These are phyloP conservation scores for Rallus limicola DNA, from an alignment of 2,113 vertebrate species.

Conservation along the genomic window DNA sequence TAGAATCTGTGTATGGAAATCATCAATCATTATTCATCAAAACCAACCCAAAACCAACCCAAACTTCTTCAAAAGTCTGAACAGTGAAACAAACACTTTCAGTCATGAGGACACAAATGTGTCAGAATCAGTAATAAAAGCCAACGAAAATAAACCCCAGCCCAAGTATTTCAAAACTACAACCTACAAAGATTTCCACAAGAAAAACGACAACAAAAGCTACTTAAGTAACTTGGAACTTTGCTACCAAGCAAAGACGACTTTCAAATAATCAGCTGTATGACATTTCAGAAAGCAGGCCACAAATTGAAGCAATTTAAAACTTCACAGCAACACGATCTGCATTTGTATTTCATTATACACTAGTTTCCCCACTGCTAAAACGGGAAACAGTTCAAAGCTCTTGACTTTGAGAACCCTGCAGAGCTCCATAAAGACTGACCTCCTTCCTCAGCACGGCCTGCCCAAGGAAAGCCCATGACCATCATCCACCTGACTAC, in stretches of 20 bases:
- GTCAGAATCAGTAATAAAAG: not conserved
- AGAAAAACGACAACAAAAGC: not conserved
- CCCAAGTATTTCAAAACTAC: not conserved
- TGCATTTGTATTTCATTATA: not conserved
- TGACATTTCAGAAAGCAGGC: not conserved
- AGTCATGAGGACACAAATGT: not conserved
- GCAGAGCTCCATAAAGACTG: not conserved
- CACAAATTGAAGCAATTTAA: not conserved
- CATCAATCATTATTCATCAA: not conserved
- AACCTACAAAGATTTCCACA: not conserved
- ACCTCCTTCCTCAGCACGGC: not conserved
- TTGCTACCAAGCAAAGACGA: not conserved
- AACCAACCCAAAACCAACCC: not conserved
- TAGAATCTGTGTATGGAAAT: not conserved
- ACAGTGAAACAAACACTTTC: not conserved
- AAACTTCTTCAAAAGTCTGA: not conserved
- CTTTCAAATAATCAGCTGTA: not conserved
- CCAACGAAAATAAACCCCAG: not conserved
- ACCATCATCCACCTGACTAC: not conserved
- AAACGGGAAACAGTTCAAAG: constrained; percentile 1
- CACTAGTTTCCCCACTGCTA: not conserved
- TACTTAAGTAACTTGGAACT: not conserved
- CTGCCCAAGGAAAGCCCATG: not conserved
- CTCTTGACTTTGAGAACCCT: not conserved
- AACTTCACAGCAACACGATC: not conserved